phyloP scores from a whole-genome alignment of 1,140 invertebrate species.

The Drosophila serrata region DNA sequence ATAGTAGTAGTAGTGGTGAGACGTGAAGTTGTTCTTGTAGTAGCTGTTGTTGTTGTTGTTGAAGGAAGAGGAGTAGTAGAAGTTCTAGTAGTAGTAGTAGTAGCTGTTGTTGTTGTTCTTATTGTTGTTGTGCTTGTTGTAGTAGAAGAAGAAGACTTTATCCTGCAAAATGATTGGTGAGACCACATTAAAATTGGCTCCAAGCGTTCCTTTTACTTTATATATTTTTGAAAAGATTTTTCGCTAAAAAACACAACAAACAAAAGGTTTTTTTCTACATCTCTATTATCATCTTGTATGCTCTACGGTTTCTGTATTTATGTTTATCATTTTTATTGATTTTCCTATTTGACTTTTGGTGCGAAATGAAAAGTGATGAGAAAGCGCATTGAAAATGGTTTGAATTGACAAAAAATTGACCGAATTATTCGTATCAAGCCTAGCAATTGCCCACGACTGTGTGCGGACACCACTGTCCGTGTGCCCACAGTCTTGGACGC shows the following conservation, averaged over 20 bases:
- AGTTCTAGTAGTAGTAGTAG: constrained; percentile 79
- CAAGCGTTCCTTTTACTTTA: constrained; percentile 52
- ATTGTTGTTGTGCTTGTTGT: constrained; percentile 80
- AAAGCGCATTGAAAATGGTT: constrained; percentile 15
- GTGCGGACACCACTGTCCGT: constrained; percentile 27
- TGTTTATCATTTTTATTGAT: constrained; percentile 8
- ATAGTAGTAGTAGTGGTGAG: constrained; percentile 73
- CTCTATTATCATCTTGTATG: constrained; percentile 19
- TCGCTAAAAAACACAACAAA: constrained; percentile 59
- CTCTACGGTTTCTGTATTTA: constrained; percentile 22
- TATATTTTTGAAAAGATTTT: constrained; percentile 6
- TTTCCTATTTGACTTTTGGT: constrained; percentile 7
- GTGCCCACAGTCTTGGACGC: constrained; percentile 14
- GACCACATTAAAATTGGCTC: constrained; percentile 83
- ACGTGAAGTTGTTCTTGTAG: constrained; percentile 81
- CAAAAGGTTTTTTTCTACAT: constrained; percentile 27
- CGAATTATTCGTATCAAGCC: constrained; percentile 11
- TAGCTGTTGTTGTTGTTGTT: constrained; percentile 72
- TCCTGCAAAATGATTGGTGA: constrained; percentile 85
- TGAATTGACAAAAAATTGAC: background rate
- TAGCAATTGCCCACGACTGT: constrained; percentile 23
- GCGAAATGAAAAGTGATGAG: constrained; percentile 14
- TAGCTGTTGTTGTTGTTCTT: constrained; percentile 54
- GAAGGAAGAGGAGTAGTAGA: constrained; percentile 83
- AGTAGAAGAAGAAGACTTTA: constrained; percentile 84